Conservation (phyloP, 2,113 vertebrate genomes). For the Furnarius figulus region DNA sequence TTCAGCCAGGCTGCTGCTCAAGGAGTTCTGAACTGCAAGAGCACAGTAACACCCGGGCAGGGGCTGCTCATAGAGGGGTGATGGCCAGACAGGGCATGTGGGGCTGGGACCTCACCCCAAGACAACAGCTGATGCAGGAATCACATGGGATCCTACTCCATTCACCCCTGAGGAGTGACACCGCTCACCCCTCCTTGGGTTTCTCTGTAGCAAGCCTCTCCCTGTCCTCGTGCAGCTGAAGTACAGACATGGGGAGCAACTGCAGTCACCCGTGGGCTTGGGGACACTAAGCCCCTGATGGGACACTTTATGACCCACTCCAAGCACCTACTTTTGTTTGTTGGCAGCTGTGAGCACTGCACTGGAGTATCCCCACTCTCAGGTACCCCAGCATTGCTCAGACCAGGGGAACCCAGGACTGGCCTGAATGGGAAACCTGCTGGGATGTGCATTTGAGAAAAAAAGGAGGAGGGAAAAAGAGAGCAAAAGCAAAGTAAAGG, state of each 20-base stretch:
- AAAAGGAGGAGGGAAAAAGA: not conserved
- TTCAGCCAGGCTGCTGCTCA: not conserved
- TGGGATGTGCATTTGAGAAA: not conserved
- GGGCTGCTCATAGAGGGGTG: rapidly evolving
- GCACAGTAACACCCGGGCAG: not conserved
- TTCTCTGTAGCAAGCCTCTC: not conserved
- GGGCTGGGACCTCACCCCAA: not conserved
- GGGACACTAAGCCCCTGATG: not conserved
- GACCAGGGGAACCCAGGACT: rapidly evolving
- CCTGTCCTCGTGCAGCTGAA: not conserved
- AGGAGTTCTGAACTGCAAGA: not conserved
- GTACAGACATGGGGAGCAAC: not conserved
- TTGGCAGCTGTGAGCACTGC: not conserved
- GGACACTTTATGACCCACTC: not conserved
- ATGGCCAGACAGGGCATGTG: not conserved
- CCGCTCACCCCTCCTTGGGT: not conserved
- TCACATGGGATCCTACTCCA: not conserved
- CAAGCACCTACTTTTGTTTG: too few relatives aligned
- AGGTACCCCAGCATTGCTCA: rapidly evolving
- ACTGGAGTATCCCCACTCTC: rapidly evolving
- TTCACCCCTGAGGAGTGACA: not conserved
- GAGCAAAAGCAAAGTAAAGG: not conserved
- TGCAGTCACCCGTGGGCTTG: rapidly evolving
- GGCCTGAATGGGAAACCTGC: not conserved
- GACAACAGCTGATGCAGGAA: not conserved